Evolutionary conservation across 2,797 vertebrate species (phyloP).

Genomic region (Lutra lutra): DNA sequence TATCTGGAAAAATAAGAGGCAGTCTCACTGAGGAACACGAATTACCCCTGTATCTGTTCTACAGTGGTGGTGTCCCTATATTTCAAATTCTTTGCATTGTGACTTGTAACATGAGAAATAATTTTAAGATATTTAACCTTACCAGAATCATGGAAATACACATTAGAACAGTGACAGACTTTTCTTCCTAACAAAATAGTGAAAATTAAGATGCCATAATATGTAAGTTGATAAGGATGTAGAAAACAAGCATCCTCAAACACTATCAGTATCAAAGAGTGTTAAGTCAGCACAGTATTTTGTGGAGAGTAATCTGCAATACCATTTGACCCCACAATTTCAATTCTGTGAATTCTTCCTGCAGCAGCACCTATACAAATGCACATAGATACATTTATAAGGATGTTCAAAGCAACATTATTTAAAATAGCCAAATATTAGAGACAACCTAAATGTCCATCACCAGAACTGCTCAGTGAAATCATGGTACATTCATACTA

Average conservation of each 20-base stretch:
- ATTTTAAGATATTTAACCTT: constrained; percentile 51
- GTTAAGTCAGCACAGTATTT: constrained; percentile 9
- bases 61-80: neutral
- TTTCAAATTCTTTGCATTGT: constrained; percentile 69
- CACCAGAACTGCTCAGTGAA: constrained; percentile 43
- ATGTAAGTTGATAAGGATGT: neutral
- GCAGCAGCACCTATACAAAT: constrained; percentile 27
- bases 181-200: constrained; percentile 37
- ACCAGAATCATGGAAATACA: constrained; percentile 30
- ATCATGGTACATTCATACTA: neutral
- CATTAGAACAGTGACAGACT: constrained; percentile 12
- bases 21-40: neutral
- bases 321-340: constrained; percentile 38
- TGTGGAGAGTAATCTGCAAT: constrained; percentile 47
- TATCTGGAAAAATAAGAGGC: constrained; percentile 54
- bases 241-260: constrained; percentile 26
- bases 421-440: constrained; percentile 16
- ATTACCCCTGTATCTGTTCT: constrained; percentile 61
- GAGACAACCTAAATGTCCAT: neutral
- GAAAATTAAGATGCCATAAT: constrained; percentile 46
- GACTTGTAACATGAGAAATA: constrained; percentile 7
- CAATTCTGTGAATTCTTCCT: constrained; percentile 45
- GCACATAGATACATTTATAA: constrained; percentile 35
- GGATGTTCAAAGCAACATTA: constrained; percentile 43
- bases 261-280: neutral